Base-by-base conservation (phyloP, 2,888 invertebrate genomes). In the Carcina quercana region DNA sequence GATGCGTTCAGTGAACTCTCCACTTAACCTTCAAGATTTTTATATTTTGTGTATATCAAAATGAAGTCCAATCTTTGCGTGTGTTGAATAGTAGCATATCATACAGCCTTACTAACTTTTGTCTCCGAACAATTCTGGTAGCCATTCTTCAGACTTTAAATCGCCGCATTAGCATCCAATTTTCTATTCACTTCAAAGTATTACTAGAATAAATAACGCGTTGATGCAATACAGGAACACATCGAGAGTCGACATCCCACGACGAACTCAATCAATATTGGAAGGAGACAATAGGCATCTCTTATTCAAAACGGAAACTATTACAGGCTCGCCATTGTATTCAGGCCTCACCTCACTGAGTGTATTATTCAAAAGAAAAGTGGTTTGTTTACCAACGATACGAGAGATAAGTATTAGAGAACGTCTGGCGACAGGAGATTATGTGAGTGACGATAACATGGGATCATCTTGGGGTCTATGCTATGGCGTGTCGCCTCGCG, bases 301-400 rank as follows among this genome's bases (percentile, higher is more conserved):
- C 75, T 71, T 74, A 75, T 76, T 78, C 70, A 71, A 72, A 80
- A 73, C 78, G 82, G 82, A 82, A 83, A 82, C 82, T 82, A 76
- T 82, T 82, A 83, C 66, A 65, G 69, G 50, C 53, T 62, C 55
- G 61, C 75, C 60, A 82, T 82, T 83, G 82, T 83, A 62, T 78
- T 71, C 69, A 55, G 55, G 69, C 69, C 72, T 78, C 73, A 71
- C 73, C 76, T 76, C 66, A 54, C 53, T 57, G 59, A 66, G 66
- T 69, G 62, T 69, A 74, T 80, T 78, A 80, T 80, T 76, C 73
- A 78, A 74, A 74, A 64, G 63, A 72, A 75, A 74, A 74, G 69
- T 75, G 66, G 72, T 78, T 78, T 80, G 76, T 76, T 74, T 75
- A 78, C 65, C 57, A 69, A 71, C 62, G 65, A 58, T 53, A 57